Evolutionary conservation across 2,113 vertebrate genomes (phyloP).

Genomic region (Callopanchax toddi): DNA sequence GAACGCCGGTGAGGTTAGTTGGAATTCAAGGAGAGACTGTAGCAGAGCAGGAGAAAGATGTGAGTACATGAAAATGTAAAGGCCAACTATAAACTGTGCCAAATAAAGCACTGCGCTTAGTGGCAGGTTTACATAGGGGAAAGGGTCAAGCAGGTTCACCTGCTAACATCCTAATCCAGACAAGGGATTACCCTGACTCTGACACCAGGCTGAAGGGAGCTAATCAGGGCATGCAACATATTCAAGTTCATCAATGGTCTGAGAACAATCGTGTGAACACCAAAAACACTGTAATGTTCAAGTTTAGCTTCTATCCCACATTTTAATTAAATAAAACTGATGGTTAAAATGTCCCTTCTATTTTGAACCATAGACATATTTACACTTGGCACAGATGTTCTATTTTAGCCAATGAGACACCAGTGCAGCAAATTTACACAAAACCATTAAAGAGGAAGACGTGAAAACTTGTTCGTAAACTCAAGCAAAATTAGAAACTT

Average conservation of each 20-base stretch:
- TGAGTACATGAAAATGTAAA: background rate
- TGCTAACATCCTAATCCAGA: conserved; percentile 45
- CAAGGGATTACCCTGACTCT: conserved; percentile 42
- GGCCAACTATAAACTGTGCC: conserved; percentile 6
- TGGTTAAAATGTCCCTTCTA: background rate
- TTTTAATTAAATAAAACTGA: background rate
- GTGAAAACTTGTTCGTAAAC: background rate
- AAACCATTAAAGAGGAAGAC: background rate
- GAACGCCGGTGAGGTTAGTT: background rate
- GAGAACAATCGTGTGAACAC: background rate
- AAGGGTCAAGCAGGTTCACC: conserved; percentile 36
- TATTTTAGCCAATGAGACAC: background rate
- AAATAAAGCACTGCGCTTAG: background rate
- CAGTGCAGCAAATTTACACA: background rate
- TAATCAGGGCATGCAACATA: conserved; percentile 13
- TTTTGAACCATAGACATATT: background rate
- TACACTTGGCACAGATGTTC: background rate
- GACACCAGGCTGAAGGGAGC: conserved; percentile 47
- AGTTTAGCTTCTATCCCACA: conserved; percentile 4
- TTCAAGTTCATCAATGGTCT: conserved; percentile 10
- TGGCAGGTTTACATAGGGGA: conserved; percentile 22
- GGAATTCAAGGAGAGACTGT: background rate
- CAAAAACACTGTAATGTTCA: background rate
- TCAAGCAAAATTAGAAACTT: background rate
- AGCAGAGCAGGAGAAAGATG: background rate